Conservation (phyloP, 2,113 vertebrate genomes). For the Pitta sordida region DNA sequence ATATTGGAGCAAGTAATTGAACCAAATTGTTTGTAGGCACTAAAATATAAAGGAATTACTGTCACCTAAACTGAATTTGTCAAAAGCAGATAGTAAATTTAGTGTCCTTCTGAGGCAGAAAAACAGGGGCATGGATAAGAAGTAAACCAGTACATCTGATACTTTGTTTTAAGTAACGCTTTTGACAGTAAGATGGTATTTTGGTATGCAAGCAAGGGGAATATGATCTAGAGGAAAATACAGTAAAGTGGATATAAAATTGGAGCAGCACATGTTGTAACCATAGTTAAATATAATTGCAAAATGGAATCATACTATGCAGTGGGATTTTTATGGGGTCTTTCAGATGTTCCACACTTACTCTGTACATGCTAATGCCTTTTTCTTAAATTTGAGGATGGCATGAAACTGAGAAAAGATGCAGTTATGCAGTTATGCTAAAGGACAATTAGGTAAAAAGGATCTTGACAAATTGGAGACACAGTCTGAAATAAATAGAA, state of each 20-base stretch:
- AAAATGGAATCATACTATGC: not conserved
- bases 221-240: not conserved
- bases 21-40: conserved; percentile 13
- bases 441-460: not conserved
- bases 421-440: not conserved
- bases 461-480: not conserved
- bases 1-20: not conserved
- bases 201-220: not conserved
- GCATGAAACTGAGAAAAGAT: not conserved
- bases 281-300: not conserved
- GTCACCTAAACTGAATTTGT: conserved; percentile 35
- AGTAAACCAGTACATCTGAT: not conserved
- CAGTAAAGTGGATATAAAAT: not conserved
- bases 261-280: not conserved
- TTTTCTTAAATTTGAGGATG: not conserved
- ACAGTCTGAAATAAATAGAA: not conserved
- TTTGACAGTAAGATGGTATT: not conserved
- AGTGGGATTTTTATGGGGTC: not conserved
- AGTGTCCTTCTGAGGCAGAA: not conserved
- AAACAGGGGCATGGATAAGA: not conserved
- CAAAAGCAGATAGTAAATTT: conserved; percentile 20
- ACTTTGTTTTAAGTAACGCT: not conserved
- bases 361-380: not conserved
- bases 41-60: conserved; percentile 22
- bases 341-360: not conserved